These are phyloP conservation scores for Junonia oenone DNA, from an alignment of 2,888 invertebrate genomes.

Conservation along the genomic window DNA sequence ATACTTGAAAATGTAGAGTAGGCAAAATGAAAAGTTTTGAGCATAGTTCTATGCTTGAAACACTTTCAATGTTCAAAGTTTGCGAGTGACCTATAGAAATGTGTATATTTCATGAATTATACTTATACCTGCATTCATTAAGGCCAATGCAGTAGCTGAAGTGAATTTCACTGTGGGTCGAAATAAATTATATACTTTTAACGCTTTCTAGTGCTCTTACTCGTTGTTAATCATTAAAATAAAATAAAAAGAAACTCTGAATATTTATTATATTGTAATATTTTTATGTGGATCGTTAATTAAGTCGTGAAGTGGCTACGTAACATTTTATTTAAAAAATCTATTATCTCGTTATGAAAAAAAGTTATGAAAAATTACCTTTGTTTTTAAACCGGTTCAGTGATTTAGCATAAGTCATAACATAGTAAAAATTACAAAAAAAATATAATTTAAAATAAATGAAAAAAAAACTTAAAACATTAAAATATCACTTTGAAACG, in stretches of 20 bases:
- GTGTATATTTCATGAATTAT: constrained; percentile 21
- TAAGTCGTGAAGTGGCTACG: neutral
- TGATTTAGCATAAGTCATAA: no score
- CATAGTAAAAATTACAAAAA: no score
- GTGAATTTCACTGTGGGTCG: constrained; percentile 22
- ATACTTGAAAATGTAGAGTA: neutral
- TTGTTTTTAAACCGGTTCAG: no score
- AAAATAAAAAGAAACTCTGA: constrained; percentile 1
- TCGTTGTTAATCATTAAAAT: constrained; percentile 6
- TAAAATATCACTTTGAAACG: no score
- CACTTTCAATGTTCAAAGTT: constrained; percentile 9
- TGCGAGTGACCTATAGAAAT: constrained; percentile 25
- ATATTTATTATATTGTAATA: neutral
- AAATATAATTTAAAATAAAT: no score
- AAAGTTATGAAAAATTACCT: no score
- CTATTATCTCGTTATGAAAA: no score
- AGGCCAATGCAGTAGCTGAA: constrained; percentile 21
- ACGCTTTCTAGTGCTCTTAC: constrained; percentile 10
- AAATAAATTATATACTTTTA: constrained; percentile 20
- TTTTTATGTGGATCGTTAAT: neutral
- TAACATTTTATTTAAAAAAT: neutral
- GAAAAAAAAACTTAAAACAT: no score
- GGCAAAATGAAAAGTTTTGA: neutral
- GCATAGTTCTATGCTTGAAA: constrained; percentile 2
- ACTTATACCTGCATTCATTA: constrained; percentile 23